Conservation (phyloP, 2,888 invertebrate species). For the Leucozona laternaria region DNA sequence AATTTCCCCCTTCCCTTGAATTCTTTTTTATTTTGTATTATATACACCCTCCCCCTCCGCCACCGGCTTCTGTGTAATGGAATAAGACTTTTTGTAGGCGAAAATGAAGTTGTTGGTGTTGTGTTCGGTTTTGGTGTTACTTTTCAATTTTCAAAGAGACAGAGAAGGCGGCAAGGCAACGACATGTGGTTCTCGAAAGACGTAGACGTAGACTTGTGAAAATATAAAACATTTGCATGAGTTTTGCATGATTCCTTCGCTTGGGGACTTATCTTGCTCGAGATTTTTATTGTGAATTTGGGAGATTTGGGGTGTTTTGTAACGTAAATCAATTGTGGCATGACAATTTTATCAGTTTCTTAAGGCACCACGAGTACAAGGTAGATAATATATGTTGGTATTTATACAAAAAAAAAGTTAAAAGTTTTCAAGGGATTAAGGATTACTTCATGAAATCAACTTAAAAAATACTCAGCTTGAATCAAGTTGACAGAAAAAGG, state of each 20-base stretch:
- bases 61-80: conserved; percentile 6
- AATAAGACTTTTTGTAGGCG: conserved; percentile 42
- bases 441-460: conserved; percentile 21
- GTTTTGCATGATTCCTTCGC: conserved; percentile 60
- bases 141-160: conserved; percentile 59
- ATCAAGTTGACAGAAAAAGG: conserved; percentile 13
- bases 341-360: conserved; percentile 38
- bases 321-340: conserved; percentile 45
- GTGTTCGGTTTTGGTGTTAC: conserved; percentile 46
- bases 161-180: conserved; percentile 33
- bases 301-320: conserved; percentile 29
- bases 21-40: conserved; percentile 35
- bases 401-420: background rate
- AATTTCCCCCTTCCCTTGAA: conserved; percentile 15
- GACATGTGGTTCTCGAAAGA: conserved; percentile 30
- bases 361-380: background rate
- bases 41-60: background rate
- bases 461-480: conserved; percentile 2
- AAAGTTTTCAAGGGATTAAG: conserved; percentile 24
- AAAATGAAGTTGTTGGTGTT: conserved; percentile 59
- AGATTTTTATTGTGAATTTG: conserved; percentile 24
- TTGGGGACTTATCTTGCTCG: conserved; percentile 42
- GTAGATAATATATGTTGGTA: conserved; percentile 4
- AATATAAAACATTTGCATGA: conserved; percentile 59
- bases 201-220: conserved; percentile 33